Percentiles rank a stretch among this genome's conserved stretches.
These are phyloP conservation scores for Ostrea edulis DNA, from an alignment of 1,140 invertebrate genomes.

Conservation along the genomic window DNA sequence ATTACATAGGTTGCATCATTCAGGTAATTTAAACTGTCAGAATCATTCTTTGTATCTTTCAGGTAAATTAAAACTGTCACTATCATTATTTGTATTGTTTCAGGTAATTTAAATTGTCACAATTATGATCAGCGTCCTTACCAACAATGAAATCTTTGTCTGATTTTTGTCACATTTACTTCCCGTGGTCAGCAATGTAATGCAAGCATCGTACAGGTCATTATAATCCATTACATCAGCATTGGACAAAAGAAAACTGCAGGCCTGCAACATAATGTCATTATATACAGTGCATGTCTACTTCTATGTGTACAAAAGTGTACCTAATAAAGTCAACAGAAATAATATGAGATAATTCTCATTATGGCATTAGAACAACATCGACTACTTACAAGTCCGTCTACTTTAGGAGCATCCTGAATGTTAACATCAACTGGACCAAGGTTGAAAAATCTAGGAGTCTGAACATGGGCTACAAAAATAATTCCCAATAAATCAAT, in stretches of 20 bases:
- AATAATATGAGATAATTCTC: background rate
- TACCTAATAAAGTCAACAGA: background rate
- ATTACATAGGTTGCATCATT: too few relatives aligned
- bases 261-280: slow-evolving; percentile 83
- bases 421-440: slow-evolving; percentile 88
- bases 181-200: slow-evolving; percentile 84
- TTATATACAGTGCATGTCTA: background rate
- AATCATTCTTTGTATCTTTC: background rate
- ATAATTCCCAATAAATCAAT: background rate
- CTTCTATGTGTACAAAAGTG: background rate
- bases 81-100: too few relatives aligned
- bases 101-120: background rate
- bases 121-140: slow-evolving; percentile 51
- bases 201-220: slow-evolving; percentile 90
- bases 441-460: slow-evolving; percentile 92
- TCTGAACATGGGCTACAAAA: slow-evolving; percentile 69
- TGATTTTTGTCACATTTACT: slow-evolving; percentile 77
- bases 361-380: background rate
- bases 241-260: slow-evolving; percentile 94
- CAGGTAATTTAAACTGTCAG: background rate
- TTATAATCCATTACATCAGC: slow-evolving; percentile 94
- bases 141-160: slow-evolving; percentile 75
- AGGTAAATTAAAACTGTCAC: too few relatives aligned
- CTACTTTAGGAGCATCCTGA: slow-evolving; percentile 91
- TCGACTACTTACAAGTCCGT: slow-evolving; percentile 87